Conservation (phyloP, 1,140 invertebrate species). For the Aphidius ervi region DNA sequence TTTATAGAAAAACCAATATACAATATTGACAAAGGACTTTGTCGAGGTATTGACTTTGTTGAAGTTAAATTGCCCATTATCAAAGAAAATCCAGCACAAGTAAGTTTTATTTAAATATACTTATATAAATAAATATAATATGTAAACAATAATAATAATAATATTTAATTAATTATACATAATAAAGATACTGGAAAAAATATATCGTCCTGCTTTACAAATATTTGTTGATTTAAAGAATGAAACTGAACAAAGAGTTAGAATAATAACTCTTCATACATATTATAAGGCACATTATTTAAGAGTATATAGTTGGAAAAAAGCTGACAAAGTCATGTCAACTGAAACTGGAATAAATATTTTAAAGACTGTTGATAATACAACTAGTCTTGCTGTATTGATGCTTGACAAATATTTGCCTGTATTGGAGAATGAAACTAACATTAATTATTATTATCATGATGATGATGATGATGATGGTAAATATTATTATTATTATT, state of each 20-base stretch:
- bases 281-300: too few relatives aligned
- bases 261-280: slow-evolving; percentile 35
- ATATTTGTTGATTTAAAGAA: slow-evolving; percentile 38
- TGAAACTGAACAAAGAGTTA: slow-evolving; percentile 38
- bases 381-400: slow-evolving; percentile 35
- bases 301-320: slow-evolving; percentile 42
- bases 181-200: slow-evolving; percentile 19
- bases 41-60: slow-evolving; percentile 43
- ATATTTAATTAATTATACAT: not conserved
- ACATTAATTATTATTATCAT: slow-evolving; percentile 29
- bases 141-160: not conserved
- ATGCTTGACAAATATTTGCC: slow-evolving; percentile 43
- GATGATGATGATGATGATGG: slow-evolving; percentile 4
- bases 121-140: not conserved
- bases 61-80: slow-evolving; percentile 44
- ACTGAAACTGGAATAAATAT: slow-evolving; percentile 43
- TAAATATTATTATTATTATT: too few relatives aligned
- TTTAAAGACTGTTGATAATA: slow-evolving; percentile 40
- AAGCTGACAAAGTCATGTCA: slow-evolving; percentile 42
- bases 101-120: slow-evolving; percentile 22
- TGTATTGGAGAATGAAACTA: slow-evolving; percentile 31
- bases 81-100: slow-evolving; percentile 44
- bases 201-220: slow-evolving; percentile 36
- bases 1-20: slow-evolving; percentile 44
- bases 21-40: slow-evolving; percentile 42